Conservation (phyloP, 2,113 vertebrate species). For the Albula glossodonta region DNA sequence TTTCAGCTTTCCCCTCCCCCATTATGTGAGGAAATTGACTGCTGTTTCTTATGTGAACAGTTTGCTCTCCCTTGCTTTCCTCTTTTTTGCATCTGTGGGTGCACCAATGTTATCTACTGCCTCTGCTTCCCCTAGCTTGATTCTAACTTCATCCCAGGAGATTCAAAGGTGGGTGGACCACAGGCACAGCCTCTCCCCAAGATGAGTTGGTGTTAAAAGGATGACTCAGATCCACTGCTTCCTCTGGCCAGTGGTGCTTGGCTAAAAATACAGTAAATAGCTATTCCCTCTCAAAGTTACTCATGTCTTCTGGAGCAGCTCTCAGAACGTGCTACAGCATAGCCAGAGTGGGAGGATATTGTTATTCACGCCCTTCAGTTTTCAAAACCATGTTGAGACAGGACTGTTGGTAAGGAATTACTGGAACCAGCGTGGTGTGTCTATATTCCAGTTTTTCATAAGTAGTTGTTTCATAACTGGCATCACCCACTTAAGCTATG, state of each 20-base stretch:
- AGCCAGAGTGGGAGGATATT: background rate
- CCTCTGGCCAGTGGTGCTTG: constrained; percentile 63
- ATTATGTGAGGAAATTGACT: too few species aligned
- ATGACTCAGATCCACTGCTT: constrained; percentile 70
- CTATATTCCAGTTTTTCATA: too few species aligned
- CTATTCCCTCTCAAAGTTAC: background rate
- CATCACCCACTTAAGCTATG: too few species aligned
- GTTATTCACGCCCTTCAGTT: background rate
- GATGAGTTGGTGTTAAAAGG: constrained; percentile 73
- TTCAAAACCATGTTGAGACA: background rate
- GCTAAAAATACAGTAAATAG: background rate
- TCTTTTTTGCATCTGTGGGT: too few species aligned
- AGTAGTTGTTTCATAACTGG: too few species aligned
- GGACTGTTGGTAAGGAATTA: background rate
- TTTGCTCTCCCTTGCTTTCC: too few species aligned
- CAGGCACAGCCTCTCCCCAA: constrained; percentile 71
- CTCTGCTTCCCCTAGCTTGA: too few species aligned
- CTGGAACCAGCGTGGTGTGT: background rate
- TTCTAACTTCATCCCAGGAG: constrained; percentile 38
- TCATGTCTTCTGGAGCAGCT: background rate
- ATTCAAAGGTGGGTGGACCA: constrained; percentile 65
- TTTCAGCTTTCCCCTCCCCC: background rate
- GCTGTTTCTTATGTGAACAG: too few species aligned
- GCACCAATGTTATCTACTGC: too few species aligned
- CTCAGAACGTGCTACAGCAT: background rate